Conservation (phyloP, 2,888 invertebrate genomes). For the Tanypteryx hageni region DNA sequence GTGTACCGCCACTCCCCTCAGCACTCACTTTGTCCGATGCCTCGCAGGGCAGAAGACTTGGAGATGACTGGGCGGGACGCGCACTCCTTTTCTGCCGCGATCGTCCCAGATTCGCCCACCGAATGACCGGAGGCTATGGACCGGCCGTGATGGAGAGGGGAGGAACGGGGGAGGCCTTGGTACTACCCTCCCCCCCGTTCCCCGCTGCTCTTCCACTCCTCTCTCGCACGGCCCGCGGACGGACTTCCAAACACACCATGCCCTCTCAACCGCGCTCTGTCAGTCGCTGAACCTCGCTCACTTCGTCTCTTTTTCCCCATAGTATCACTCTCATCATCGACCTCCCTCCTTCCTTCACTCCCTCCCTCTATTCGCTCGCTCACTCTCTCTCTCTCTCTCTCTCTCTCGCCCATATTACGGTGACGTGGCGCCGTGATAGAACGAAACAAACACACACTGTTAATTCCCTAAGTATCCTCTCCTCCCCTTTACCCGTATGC, state of each 20-base stretch:
- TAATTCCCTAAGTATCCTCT: slow-evolving; percentile 2
- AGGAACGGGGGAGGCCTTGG: not conserved
- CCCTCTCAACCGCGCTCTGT: slow-evolving; percentile 26
- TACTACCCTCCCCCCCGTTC: not conserved
- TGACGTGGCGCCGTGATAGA: slow-evolving; percentile 52
- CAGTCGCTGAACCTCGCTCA: slow-evolving; percentile 55
- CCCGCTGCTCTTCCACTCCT: not conserved
- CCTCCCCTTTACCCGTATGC: not conserved
- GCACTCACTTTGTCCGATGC: not conserved
- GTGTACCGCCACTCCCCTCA: not conserved
- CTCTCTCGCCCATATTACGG: not conserved
- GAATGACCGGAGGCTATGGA: slow-evolving; percentile 18
- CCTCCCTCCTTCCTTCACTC: not conserved
- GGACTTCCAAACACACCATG: slow-evolving; percentile 4
- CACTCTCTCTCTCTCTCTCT: not conserved
- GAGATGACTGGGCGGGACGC: not conserved
- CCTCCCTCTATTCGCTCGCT: not conserved
- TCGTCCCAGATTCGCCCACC: slow-evolving; percentile 42
- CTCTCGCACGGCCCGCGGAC: not conserved
- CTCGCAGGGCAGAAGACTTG: not conserved
- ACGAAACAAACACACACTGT: slow-evolving; percentile 43
- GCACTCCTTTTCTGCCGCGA: not conserved
- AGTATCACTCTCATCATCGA: slow-evolving; percentile 39
- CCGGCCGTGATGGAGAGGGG: no score
- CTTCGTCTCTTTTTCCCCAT: not conserved